A percentile compares a stretch with the other conserved stretches of the same genome.
phyloP scores from a whole-genome alignment of 1,140 invertebrate genomes.

The Bombus balteatus region DNA sequence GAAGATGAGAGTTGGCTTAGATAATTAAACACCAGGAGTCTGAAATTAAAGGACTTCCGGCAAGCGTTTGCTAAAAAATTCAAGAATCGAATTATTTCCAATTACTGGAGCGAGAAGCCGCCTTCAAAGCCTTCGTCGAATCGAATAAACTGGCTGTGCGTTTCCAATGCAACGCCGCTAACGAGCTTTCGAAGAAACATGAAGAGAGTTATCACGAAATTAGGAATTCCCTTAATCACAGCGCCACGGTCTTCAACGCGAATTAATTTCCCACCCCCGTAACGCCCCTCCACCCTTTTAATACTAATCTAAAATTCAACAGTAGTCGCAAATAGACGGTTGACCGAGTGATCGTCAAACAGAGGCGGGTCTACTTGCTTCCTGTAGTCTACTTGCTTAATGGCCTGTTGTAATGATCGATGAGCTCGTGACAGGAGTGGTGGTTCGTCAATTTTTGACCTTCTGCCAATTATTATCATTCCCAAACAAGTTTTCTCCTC shows the following conservation, averaged over 20 bases:
- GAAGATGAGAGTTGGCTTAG: not conserved
- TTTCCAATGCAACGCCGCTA: not conserved
- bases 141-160: not conserved
- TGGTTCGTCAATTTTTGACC: too few relatives aligned
- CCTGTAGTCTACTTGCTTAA: too few relatives aligned
- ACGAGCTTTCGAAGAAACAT: not conserved
- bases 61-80: not conserved
- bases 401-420: too few relatives aligned
- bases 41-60: not conserved
- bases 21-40: not conserved
- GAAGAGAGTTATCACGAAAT: not conserved
- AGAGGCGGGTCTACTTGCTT: not conserved
- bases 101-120: not conserved
- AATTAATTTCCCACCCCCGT: not conserved
- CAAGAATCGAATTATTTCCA: not conserved
- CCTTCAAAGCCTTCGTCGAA: not conserved
- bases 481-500: too few relatives aligned
- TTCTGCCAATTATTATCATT: too few relatives aligned
- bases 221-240: conserved; percentile 8
- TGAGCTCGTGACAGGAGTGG: too few relatives aligned
- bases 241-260: too few relatives aligned
- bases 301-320: conserved; percentile 7
- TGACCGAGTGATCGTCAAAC: not conserved
- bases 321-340: too few relatives aligned
- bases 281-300: not conserved